Conservation (phyloP, 2,797 vertebrate genomes). For the Gila robusta region DNA sequence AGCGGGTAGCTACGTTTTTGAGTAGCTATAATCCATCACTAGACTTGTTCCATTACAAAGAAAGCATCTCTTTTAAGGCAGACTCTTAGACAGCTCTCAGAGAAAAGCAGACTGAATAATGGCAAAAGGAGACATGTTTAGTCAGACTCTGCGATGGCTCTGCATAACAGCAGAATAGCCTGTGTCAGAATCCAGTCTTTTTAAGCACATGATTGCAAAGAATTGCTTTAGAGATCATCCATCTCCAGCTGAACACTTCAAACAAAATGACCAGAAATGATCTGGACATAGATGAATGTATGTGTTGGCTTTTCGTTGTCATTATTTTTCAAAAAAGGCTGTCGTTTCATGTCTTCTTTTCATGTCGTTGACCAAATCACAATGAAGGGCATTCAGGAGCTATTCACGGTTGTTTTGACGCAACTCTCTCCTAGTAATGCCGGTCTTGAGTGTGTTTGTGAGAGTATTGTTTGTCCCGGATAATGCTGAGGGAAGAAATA, state of each 20-base stretch:
- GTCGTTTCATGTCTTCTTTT: constrained; percentile 6
- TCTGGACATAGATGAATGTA: neutral
- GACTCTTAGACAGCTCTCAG: neutral
- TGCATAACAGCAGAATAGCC: constrained; percentile 14
- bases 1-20: neutral
- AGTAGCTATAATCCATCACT: neutral
- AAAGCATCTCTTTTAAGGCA: neutral
- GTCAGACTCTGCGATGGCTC: neutral
- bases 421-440: neutral
- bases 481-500: constrained; percentile 22
- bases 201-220: constrained; percentile 18
- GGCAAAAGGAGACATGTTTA: neutral
- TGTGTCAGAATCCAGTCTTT: neutral
- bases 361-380: constrained; percentile 22
- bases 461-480: constrained; percentile 18
- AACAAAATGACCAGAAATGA: constrained; percentile 3
- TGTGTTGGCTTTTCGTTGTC: constrained; percentile 5
- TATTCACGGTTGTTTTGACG: constrained; percentile 1
- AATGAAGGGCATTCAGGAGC: constrained; percentile 3
- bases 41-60: neutral
- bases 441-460: neutral
- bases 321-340: neutral
- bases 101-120: constrained; percentile 40
- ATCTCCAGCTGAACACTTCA: neutral
- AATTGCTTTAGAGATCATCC: constrained; percentile 8